Base-by-base conservation (phyloP, 2,113 vertebrate genomes). In the Saguinus imperator region DNA sequence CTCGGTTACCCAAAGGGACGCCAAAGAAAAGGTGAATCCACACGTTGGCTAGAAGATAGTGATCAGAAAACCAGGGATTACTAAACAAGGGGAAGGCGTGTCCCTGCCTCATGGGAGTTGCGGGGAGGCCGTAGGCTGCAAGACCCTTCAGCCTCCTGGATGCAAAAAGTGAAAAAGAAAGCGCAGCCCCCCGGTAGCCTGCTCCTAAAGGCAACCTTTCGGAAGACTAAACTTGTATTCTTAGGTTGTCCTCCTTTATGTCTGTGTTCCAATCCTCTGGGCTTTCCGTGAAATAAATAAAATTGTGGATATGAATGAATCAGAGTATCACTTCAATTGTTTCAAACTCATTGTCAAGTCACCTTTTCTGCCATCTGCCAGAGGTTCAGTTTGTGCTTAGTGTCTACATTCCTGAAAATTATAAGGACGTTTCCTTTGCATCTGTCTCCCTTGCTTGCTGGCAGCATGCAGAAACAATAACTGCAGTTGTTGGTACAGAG, bases 121-220 rank as follows among this genome's bases (percentile, higher is more conserved):
- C 16, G 0, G 50, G 50, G 50, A 50, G 50, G 50, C 50, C 13
- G 21, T 50, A 20, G 21, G 1, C 17, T 45, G 20, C 13, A 32
- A 84, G 27, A 40, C 17, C 52, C 9, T 23, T 8, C 55, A 45
- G 32, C 52, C 35, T 89, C 27, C 50, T 32, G 45, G 66, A 35
- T 0, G 1, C 1, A 5, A 27, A 50, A 40, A 50, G 14, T 1
- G 20, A 20, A 21, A 23, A 20, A 79, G 21, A 48, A 17, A 37
- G n/a, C 1, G 7, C 23, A 40, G 6, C 8, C 79, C 79, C 43
- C 66, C 0, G 1, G 13, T 14, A 10, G 29, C 13, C 0, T 3
- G 18, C 37, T 57, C n/a, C 17, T 5, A 45, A 8, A 7, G 9
- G 27, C 43, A 55, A 25, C 35, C 17, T 80, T 43, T 55, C 10